These are phyloP conservation scores for Acanthaster planci DNA, from an alignment of 35 echinoderm and acorn worm genomes.

Conservation along the genomic window DNA sequence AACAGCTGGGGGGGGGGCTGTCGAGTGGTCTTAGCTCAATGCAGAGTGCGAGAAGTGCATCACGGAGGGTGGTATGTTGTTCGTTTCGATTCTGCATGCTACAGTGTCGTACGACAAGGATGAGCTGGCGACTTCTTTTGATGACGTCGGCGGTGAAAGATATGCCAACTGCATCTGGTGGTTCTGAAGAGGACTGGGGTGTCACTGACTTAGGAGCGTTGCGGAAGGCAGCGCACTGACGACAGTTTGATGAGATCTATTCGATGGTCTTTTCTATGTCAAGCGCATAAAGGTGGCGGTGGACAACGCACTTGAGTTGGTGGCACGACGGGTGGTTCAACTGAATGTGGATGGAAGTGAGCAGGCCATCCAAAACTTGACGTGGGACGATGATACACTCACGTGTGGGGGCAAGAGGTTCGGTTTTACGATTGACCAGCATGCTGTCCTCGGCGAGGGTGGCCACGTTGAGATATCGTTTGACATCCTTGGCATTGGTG, in stretches of 20 bases:
- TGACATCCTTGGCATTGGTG: too few relatives aligned
- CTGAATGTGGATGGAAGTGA: slow-evolving; percentile 64
- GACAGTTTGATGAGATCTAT: slow-evolving; percentile 18
- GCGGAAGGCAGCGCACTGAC: slow-evolving; percentile 53
- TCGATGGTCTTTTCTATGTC: slow-evolving; percentile 59
- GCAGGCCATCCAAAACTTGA: slow-evolving; percentile 51
- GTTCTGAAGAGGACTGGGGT: slow-evolving; percentile 42
- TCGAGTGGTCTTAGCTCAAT: slow-evolving; percentile 50
- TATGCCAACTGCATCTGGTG: slow-evolving; percentile 49
- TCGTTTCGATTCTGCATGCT: slow-evolving; percentile 33
- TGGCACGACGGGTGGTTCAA: slow-evolving; percentile 55
- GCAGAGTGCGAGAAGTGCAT: slow-evolving; percentile 33
- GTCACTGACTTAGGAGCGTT: slow-evolving; percentile 8
- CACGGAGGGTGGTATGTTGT: slow-evolving; percentile 37
- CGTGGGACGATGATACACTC: slow-evolving; percentile 61
- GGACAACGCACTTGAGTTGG: slow-evolving; percentile 34
- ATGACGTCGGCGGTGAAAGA: slow-evolving; percentile 67
- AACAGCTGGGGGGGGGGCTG: slow-evolving; percentile 62
- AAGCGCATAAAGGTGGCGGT: slow-evolving; percentile 59
- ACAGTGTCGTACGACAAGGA: slow-evolving; percentile 56
- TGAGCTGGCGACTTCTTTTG: slow-evolving; percentile 54
- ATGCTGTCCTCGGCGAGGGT: slow-evolving; percentile 60
- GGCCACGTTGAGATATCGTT: slow-evolving; percentile 56
- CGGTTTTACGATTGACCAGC: slow-evolving; percentile 48
- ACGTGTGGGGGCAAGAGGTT: slow-evolving; percentile 21